Conservation (phyloP, 1,140 invertebrate genomes). For the Palaemon carinicauda region DNA sequence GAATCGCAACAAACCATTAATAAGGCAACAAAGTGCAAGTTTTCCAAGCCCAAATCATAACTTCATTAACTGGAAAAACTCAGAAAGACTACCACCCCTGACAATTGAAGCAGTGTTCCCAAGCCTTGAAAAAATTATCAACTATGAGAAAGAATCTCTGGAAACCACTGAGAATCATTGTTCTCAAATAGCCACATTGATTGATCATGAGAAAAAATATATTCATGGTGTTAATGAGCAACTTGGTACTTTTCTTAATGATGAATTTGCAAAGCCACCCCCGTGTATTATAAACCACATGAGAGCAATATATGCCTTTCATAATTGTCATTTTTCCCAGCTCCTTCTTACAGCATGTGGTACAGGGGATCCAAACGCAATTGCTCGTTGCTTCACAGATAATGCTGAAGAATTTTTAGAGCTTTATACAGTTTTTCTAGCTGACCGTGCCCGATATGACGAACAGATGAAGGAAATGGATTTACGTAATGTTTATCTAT, state of each 20-base stretch:
- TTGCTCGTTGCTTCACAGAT: conserved; percentile 30
- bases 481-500: not conserved
- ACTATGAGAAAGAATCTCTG: not conserved
- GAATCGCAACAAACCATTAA: not conserved
- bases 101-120: conserved; percentile 40
- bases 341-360: not conserved
- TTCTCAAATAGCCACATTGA: not conserved
- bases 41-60: conserved; percentile 7
- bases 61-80: not conserved
- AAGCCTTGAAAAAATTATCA: conserved; percentile 20
- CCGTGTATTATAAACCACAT: not conserved
- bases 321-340: not conserved
- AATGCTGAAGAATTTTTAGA: conserved; percentile 7
- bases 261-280: conserved; percentile 11
- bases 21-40: conserved; percentile 24
- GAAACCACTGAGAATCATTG: not conserved
- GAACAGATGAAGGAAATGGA: not conserved
- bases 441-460: not conserved
- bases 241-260: conserved; percentile 21
- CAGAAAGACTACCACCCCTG: not conserved
- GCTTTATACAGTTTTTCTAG: conserved; percentile 22
- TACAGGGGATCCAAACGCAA: not conserved
- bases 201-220: conserved; percentile 27
- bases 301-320: conserved; percentile 12
- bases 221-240: not conserved